These are phyloP conservation scores for Pimephales promelas DNA, from an alignment of 2,113 vertebrate genomes.

Conservation along the genomic window DNA sequence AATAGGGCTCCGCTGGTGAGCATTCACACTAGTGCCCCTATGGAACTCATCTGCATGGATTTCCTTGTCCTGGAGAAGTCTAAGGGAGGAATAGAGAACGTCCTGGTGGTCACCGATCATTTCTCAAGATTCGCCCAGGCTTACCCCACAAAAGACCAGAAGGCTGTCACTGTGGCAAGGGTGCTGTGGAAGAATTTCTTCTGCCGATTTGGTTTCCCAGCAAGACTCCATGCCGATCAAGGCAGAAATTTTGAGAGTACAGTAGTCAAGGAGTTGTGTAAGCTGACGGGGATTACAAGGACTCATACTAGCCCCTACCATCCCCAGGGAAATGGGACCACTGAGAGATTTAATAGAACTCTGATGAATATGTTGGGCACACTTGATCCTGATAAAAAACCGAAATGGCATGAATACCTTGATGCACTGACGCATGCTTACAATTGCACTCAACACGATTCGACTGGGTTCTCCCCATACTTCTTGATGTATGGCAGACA, in stretches of 20 bases:
- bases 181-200: too few relatives aligned
- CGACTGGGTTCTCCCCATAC: not conserved
- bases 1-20: conserved; percentile 15
- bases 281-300: not conserved
- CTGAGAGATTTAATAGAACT: conserved; percentile 39
- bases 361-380: not conserved
- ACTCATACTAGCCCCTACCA: conserved; percentile 19
- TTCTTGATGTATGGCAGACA: not conserved
- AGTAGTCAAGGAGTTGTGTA: too few relatives aligned
- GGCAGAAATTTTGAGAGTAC: too few relatives aligned
- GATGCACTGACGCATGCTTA: conserved; percentile 39
- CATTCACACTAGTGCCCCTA: conserved; percentile 28
- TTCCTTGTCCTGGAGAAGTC: conserved; percentile 42
- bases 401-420: conserved; percentile 28
- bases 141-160: too few relatives aligned
- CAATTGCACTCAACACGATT: conserved; percentile 35
- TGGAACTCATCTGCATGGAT: conserved; percentile 40
- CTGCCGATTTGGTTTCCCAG: too few relatives aligned
- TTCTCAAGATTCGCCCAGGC: too few relatives aligned
- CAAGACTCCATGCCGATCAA: too few relatives aligned
- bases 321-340: conserved; percentile 24
- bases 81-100: conserved; percentile 32
- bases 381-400: too few relatives aligned
- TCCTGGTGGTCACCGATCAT: too few relatives aligned
- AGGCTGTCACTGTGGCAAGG: too few relatives aligned